Evolutionary conservation across 2,113 vertebrate species (phyloP), one percentile per base, ranked within the genome.

Genomic region (Calyptomena viridis): DNA sequence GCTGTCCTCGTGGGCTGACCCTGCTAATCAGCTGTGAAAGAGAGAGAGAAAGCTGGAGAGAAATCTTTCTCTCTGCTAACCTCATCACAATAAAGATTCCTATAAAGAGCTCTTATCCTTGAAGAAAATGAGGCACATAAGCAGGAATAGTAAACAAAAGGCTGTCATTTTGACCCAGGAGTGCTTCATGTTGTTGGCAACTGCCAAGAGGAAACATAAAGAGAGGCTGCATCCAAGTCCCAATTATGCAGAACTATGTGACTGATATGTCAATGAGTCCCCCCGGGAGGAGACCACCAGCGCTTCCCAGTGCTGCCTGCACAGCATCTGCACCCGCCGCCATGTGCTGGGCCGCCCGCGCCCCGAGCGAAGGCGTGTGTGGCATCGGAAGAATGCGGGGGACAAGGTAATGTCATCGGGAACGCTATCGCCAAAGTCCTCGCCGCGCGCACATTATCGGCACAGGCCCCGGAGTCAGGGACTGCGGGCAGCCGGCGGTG

Each of bases 401-500:
- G 96, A 96, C 98, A 98, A 98, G 98, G 98, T 97, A 97, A 94
- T 89, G 92, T 97, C 96, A 94, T 28, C 27, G 44, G 96, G 87
- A 95, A 89, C 35, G 55, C 86, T 93, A 67, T 91, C 63, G 63
- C 95, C 92, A 2, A 33, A 55, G 87, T 27, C 94, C 85, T 95
- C 66, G 59, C 96, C 55, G 66, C 69, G 3, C 30, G 44, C n/a
- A 11, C 69, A 14, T 97, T 97, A 96, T 97, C 96, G 60, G 79
- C 72, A 2, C 31, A 46, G 74, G 95, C 62, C 90, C 83, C 2
- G 12, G 90, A 97, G 97, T 98, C 98, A 98, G 98, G 98, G 98
- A 97, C 97, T 96, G 94, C 33, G 95, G 95, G 96, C 96, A 63
- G 94, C 90, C 94, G 52, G 82, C 62, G 44, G 77, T 2, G n/a